Conservation (phyloP, 1,140 invertebrate genomes). For the Bombus terrestris region DNA sequence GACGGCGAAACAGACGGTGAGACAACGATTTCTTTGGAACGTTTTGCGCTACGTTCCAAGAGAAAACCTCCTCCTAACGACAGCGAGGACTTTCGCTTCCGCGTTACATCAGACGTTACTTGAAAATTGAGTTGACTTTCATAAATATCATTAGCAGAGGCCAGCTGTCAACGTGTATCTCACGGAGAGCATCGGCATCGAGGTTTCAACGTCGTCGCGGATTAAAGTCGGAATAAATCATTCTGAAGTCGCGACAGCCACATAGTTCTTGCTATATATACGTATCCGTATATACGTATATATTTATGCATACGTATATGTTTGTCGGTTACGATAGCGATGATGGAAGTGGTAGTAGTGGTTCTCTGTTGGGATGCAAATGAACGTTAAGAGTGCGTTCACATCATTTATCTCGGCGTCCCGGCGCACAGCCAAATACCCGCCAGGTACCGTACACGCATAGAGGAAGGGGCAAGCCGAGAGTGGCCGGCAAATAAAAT, state of each 20-base stretch:
- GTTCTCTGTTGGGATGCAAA: constrained; percentile 59
- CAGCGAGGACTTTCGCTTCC: constrained; percentile 36
- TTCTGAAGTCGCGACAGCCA: constrained; percentile 16
- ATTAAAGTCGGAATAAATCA: constrained; percentile 66
- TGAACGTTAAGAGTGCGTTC: constrained; percentile 59
- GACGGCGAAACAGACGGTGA: neutral
- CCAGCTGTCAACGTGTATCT: constrained; percentile 40
- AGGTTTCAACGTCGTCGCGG: constrained; percentile 36
- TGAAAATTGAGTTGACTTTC: constrained; percentile 56
- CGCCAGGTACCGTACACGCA: constrained; percentile 35
- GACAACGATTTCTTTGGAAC: constrained; percentile 1
- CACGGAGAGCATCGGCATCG: constrained; percentile 40
- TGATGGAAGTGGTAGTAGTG: constrained; percentile 2
- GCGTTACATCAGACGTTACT: constrained; percentile 44
- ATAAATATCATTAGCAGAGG: constrained; percentile 42
- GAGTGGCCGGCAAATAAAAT: constrained; percentile 60
- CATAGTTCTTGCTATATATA: constrained; percentile 9
- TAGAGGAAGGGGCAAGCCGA: neutral
- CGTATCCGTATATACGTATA: neutral
- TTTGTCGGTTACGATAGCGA: neutral
- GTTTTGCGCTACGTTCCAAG: neutral
- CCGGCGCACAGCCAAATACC: constrained; percentile 25
- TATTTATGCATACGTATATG: neutral
- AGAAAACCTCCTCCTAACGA: constrained; percentile 13
- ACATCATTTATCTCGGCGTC: constrained; percentile 60